Evolutionary conservation across 2,888 invertebrate species (phyloP).

Genomic region (Pristionchus maxplancki): DNA sequence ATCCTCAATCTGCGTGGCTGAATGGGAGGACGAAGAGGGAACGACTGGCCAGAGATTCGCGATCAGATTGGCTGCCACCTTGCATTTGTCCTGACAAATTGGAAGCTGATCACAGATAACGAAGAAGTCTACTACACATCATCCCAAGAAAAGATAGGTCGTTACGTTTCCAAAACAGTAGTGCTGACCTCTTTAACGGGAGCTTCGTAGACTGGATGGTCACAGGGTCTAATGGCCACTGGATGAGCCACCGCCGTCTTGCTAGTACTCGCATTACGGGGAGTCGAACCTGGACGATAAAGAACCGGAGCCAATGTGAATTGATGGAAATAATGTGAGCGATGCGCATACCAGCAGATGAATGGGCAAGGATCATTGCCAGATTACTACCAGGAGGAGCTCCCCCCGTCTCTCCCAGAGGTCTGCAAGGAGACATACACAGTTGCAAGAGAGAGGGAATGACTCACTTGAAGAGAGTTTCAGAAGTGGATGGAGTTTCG

Average conservation of each 20-base stretch:
- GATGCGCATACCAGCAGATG: conserved; percentile 4
- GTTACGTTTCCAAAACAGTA: not conserved
- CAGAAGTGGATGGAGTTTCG: not conserved
- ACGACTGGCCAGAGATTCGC: not conserved
- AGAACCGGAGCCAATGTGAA: not conserved
- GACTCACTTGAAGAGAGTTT: conserved; percentile 25
- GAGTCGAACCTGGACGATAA: not conserved
- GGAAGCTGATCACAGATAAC: no score
- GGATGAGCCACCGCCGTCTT: conserved; percentile 44
- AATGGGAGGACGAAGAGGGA: conserved; percentile 14
- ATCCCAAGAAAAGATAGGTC: not conserved
- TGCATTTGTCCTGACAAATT: conserved; percentile 19
- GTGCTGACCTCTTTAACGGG: conserved; percentile 29
- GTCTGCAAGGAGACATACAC: not conserved
- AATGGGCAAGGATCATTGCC: conserved; percentile 44
- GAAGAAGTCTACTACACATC: no score
- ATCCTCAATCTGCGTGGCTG: conserved; percentile 43
- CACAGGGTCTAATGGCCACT: conserved; percentile 45
- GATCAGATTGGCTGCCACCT: not conserved
- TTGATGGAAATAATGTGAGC: not conserved
- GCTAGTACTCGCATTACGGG: conserved; percentile 22
- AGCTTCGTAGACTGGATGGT: conserved; percentile 46
- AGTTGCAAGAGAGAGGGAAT: not conserved
- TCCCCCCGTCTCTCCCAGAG: conserved; percentile 36
- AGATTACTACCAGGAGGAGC: conserved; percentile 51